Conservation (phyloP, 2,113 vertebrate species). For the Silurus glanis region DNA sequence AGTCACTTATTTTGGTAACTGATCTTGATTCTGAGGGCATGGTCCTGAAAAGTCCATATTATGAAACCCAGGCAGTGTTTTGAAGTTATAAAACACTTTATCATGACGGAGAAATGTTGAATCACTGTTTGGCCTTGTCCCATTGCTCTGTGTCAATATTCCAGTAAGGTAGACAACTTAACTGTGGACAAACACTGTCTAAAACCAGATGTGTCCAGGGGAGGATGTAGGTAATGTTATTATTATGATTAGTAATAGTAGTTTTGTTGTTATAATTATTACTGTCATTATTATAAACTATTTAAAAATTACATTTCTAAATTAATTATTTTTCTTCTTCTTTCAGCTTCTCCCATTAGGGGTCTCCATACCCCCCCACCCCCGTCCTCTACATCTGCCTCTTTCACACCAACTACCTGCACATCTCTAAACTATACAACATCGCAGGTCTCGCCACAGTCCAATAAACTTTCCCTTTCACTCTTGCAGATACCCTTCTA, state of each 20-base stretch:
- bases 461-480: too few relatives aligned
- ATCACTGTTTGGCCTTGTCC: conserved; percentile 53
- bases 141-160: conserved; percentile 45
- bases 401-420: too few relatives aligned
- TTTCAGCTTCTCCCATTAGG: too few relatives aligned
- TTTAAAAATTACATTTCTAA: too few relatives aligned
- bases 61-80: conserved; percentile 34
- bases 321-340: too few relatives aligned
- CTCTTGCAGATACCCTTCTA: too few relatives aligned
- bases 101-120: conserved; percentile 38
- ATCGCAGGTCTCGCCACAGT: too few relatives aligned
- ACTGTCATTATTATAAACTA: background rate
- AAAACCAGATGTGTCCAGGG: background rate
- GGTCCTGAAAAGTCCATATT: conserved; percentile 17
- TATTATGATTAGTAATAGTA: background rate
- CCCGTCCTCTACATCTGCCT: too few relatives aligned
- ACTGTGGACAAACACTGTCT: conserved; percentile 48
- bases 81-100: background rate
- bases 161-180: conserved; percentile 24
- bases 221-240: background rate
- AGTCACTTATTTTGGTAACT: conserved; percentile 21
- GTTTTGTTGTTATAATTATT: background rate
- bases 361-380: too few relatives aligned
- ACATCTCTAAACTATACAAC: too few relatives aligned
- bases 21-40: conserved; percentile 7